Evolutionary conservation across 2,888 invertebrate species (phyloP).

Genomic region (Gastrophysa polygoni): DNA sequence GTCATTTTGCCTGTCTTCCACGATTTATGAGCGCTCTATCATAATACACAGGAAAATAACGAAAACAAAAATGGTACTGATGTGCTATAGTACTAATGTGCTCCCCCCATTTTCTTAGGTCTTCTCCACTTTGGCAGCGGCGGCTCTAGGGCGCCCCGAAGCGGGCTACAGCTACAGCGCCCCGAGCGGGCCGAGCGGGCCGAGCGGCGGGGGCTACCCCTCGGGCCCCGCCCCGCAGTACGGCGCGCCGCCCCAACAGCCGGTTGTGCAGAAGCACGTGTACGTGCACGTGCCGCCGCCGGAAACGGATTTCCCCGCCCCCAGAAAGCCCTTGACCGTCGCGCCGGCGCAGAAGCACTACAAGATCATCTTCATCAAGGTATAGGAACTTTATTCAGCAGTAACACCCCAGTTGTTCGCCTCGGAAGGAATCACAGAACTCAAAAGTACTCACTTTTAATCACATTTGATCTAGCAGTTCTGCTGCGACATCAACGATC

Average conservation of each 20-base stretch:
- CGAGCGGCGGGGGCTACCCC: slow-evolving; percentile 59
- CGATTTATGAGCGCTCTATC: no score
- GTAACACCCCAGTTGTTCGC: no score
- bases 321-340: slow-evolving; percentile 64
- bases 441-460: not conserved
- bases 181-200: slow-evolving; percentile 50
- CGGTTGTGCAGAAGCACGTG: slow-evolving; percentile 87
- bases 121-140: slow-evolving; percentile 54
- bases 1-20: no score
- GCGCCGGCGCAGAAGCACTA: slow-evolving; percentile 79
- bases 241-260: slow-evolving; percentile 74
- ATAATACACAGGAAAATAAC: no score
- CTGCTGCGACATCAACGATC: no score
- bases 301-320: slow-evolving; percentile 77
- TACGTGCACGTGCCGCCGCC: slow-evolving; percentile 91
- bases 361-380: slow-evolving; percentile 85
- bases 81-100: no score
- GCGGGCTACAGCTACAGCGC: slow-evolving; percentile 49
- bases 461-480: not conserved
- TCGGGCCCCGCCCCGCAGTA: slow-evolving; percentile 69
- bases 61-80: no score
- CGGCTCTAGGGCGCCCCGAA: slow-evolving; percentile 59
- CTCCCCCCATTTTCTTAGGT: slow-evolving; percentile 42
- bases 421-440: no score
- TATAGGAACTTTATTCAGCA: slow-evolving; percentile 40